Evolutionary conservation across 2,888 invertebrate species (phyloP), one percentile per base, ranked within the genome.

Genomic region (Lasioglossum marginatum): DNA sequence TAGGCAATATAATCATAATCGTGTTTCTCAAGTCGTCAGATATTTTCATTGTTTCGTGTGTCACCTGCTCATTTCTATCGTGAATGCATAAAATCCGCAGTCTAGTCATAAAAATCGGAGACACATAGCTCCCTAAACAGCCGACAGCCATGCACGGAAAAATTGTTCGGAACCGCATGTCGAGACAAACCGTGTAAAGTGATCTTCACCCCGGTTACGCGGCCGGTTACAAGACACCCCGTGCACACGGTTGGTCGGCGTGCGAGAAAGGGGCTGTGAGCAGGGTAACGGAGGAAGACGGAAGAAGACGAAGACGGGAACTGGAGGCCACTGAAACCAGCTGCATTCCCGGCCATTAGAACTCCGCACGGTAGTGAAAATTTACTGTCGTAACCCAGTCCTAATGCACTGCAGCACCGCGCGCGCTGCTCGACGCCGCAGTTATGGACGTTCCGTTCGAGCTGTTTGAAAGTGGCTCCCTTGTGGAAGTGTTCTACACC

Each of bases 321-420:
- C 92, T 91, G 90, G 93, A 93, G 94, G 94, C 93, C 93, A 93
- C 92, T 93, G 94, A 94, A 94, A 94, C 93, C 94, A 94, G 93
- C 94, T 94, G 94, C 94, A 94, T 94, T 94, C 94, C 92, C 94
- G 92, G 92, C 94, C 94, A 94, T 94, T 95, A 94, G 94, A 95
- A 94, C 94, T 93, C 93, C 89, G 93, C 93, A 93, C 93, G 94
- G 94, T 94, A 94, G 94, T 94, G 95, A 95, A 95, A 95, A 95
- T 95, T 94, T 94, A 95, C 94, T 93, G 94, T 94, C 94, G 94
- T 94, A 94, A 94, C 94, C 94, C 93, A 93, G 93, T 94, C 94
- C 94, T 94, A 94, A 94, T 94, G 94, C 94, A 94, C 93, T 94
- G 93, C 90, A 88, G 88, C 92, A 87, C 87, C 89, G 89, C 77